phyloP scores from a whole-genome alignment of 1,140 invertebrate species.

The Drosophila parabipectinata region DNA sequence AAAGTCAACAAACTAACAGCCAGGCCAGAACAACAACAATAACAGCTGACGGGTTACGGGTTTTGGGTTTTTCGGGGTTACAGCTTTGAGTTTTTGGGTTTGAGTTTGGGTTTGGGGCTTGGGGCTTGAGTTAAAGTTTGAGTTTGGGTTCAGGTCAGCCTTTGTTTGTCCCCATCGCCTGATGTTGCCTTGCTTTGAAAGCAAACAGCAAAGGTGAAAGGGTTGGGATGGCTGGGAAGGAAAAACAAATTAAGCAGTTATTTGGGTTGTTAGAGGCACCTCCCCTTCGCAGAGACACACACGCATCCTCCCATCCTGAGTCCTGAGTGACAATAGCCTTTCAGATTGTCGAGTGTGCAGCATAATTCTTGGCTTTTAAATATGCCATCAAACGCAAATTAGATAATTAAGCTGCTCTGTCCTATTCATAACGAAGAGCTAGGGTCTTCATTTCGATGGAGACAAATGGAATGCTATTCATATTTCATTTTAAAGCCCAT shows the following conservation, averaged over 20 bases:
- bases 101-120: conserved; percentile 31
- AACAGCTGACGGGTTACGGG: conserved; percentile 52
- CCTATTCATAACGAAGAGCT: neutral
- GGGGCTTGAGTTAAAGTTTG: conserved; percentile 19
- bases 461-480: neutral
- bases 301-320: conserved; percentile 1
- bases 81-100: conserved; percentile 16
- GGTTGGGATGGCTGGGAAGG: conserved; percentile 16
- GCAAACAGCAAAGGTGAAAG: conserved; percentile 52
- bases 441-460: neutral
- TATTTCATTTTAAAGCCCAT: neutral
- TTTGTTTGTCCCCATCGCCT: conserved; percentile 42
- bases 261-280: conserved; percentile 64
- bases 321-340: conserved; percentile 19
- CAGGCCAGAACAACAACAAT: conserved; percentile 17
- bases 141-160: conserved; percentile 39
- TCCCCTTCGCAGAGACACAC: conserved; percentile 15
- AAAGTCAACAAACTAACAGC: conserved; percentile 76
- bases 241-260: conserved; percentile 81
- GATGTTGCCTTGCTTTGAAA: conserved; percentile 42
- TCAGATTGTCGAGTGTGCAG: conserved; percentile 15
- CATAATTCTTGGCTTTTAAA: conserved; percentile 17
- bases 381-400: conserved; percentile 12
- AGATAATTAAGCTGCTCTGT: conserved; percentile 22
- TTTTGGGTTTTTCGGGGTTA: conserved; percentile 28